Evolutionary conservation across 2,113 vertebrate species (phyloP).

Genomic region (Antidorcas marsupialis): DNA sequence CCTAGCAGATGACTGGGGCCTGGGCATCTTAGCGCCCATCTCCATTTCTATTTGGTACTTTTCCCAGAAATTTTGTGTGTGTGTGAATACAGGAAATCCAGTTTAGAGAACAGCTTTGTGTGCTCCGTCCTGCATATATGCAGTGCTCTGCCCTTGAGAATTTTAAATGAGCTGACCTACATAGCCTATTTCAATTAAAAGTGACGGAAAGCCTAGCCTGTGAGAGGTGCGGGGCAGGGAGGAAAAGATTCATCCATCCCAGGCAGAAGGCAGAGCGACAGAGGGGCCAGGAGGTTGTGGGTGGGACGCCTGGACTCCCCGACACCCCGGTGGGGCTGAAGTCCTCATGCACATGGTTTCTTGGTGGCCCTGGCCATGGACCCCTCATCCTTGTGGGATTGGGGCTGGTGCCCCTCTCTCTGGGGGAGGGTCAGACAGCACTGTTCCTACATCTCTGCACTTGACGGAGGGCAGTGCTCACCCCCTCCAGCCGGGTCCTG

Average conservation of each 20-base stretch:
- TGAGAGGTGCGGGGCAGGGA: neutral
- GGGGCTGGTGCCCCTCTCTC: neutral
- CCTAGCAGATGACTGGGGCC: neutral
- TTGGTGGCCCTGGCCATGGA: neutral
- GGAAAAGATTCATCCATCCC: neutral
- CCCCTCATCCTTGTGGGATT: neutral
- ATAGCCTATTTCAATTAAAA: constrained; percentile 66
- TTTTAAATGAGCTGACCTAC: constrained; percentile 66
- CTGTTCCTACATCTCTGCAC: neutral
- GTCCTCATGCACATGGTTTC: neutral
- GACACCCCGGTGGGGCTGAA: neutral
- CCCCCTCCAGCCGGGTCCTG: neutral
- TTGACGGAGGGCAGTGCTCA: neutral
- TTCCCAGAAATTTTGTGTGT: neutral
- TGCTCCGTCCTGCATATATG: constrained; percentile 34
- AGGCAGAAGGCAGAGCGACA: neutral
- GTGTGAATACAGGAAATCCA: constrained; percentile 20
- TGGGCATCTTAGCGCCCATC: neutral
- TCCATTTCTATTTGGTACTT: neutral
- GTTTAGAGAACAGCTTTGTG: neutral
- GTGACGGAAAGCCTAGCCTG: neutral
- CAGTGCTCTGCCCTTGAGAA: constrained; percentile 61
- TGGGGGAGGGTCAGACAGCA: neutral
- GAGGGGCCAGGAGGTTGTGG: neutral
- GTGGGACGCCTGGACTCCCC: neutral